Evolutionary conservation across 1,140 invertebrate species (phyloP).

Genomic region (Eulimnadia texana): DNA sequence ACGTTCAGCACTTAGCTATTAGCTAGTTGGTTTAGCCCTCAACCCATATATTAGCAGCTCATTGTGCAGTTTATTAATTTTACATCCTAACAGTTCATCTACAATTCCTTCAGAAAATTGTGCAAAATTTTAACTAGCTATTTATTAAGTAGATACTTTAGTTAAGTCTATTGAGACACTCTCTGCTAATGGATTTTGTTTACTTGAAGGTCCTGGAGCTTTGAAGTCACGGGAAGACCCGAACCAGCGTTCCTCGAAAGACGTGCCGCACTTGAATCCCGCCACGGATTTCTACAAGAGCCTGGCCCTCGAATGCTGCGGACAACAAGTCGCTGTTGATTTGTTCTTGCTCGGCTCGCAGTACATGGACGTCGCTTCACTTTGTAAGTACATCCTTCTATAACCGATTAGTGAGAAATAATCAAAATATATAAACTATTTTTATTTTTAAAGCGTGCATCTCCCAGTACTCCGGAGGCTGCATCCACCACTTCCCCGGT

Average conservation of each 20-base stretch:
- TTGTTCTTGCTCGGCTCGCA: slow-evolving; percentile 85
- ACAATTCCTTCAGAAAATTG: no score
- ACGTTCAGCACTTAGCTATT: no score
- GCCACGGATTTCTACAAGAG: slow-evolving; percentile 98
- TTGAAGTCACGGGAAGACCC: slow-evolving; percentile 36
- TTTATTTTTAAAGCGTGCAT: slow-evolving; percentile 49
- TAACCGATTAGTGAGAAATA: slow-evolving; percentile 2
- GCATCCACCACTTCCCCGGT: slow-evolving; percentile 81
- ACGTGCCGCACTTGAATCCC: slow-evolving; percentile 65
- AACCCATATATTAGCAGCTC: no score
- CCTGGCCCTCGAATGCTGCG: slow-evolving; percentile 86
- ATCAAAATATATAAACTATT: slow-evolving; percentile 4
- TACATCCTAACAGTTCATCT: no score
- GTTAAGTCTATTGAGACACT: no score
- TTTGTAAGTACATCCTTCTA: slow-evolving; percentile 69
- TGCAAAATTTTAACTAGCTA: no score
- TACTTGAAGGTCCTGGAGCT: slow-evolving; percentile 45
- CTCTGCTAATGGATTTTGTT: slow-evolving; percentile 70
- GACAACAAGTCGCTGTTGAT: slow-evolving; percentile 91
- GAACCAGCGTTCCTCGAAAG: slow-evolving; percentile 60
- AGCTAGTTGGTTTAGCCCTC: no score
- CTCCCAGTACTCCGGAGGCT: slow-evolving; percentile 89
- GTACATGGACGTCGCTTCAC: slow-evolving; percentile 84
- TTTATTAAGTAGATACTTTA: no score
- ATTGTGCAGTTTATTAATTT: no score